These are phyloP conservation scores for Tineola bisselliella DNA, from an alignment of 2,888 invertebrate species.

Conservation along the genomic window DNA sequence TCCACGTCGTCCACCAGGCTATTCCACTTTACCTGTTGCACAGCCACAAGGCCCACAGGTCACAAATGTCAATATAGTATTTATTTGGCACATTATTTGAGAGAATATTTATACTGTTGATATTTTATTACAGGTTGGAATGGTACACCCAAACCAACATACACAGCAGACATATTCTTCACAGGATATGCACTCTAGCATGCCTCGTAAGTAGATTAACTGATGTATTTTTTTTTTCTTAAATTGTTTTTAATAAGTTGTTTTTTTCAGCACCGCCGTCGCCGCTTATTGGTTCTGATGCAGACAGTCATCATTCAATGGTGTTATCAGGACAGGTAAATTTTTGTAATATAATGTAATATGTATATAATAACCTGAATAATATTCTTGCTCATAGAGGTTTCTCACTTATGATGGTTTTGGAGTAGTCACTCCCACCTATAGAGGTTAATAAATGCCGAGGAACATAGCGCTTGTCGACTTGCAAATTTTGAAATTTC, in stretches of 20 bases:
- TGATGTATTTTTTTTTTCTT: not conserved
- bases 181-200: conserved; percentile 74
- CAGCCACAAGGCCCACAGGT: conserved; percentile 12
- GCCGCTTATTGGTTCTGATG: conserved; percentile 76
- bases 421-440: too few species aligned
- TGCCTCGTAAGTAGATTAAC: conserved; percentile 79
- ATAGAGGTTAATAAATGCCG: too few species aligned
- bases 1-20: conserved; percentile 83
- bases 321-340: conserved; percentile 54
- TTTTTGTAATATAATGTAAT: too few species aligned
- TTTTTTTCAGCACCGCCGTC: conserved; percentile 79
- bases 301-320: conserved; percentile 66
- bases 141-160: conserved; percentile 86
- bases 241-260: conserved; percentile 11
- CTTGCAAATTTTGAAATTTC: too few species aligned
- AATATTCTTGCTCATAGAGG: too few species aligned
- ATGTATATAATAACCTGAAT: not conserved
- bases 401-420: too few species aligned
- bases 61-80: too few species aligned
- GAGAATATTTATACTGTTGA: not conserved
- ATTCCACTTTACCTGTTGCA: conserved; percentile 83
- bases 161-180: conserved; percentile 68
- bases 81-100: too few species aligned
- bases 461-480: too few species aligned
- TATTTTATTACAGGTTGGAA: conserved; percentile 71